Base-by-base conservation (phyloP, 2,113 vertebrate species). In the Lichenostomus cassidix region DNA sequence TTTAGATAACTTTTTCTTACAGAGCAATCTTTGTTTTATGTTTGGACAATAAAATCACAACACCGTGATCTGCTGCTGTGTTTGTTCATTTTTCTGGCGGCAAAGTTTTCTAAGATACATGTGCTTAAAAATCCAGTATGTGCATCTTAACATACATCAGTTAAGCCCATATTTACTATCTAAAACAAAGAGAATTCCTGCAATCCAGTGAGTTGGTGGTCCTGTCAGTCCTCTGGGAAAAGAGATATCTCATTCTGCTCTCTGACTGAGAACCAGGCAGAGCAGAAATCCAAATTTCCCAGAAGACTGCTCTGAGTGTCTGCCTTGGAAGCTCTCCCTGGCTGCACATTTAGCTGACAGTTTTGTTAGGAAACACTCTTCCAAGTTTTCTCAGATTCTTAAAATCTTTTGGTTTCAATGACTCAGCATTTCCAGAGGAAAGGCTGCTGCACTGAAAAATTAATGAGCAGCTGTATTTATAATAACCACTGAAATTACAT, bases 391-490 rank as follows among this genome's bases (percentile, higher is more conserved):
- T 49, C 35, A 41, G 64, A 90, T 90, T 90, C 88, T 73, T 86
- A 46, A 74, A 65, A 81, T 55, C 73, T 56, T 77, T 29, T 63
- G 11, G 60, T 92, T 95, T 90, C 68, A 67, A 7, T 89, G 86
- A 97, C 24, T 91, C 91, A 91, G 83, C 83, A 84, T 52, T 89
- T 95, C 77, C 73, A 94, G 52, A 83, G 0, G 31, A 92, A 89
- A 71, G 42, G 52, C 69, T 47, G 52, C 65, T 89, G 64, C 46
- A 56, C 31, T 79, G 81, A 89, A 87, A 89, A 81, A 81, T 65
- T 56, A 75, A 67, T 42, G 76, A 94, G 39, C 56, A 87, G 62
- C 83, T 94, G 33, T 58, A 74, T 62, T 53, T 78, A 41, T 67
- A 89, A 56, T 29, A 91, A 82, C 10, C 0, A 3, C 35, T 12